phyloP scores from a whole-genome alignment of 1,140 invertebrate genomes.

The Subanguina moxae region DNA sequence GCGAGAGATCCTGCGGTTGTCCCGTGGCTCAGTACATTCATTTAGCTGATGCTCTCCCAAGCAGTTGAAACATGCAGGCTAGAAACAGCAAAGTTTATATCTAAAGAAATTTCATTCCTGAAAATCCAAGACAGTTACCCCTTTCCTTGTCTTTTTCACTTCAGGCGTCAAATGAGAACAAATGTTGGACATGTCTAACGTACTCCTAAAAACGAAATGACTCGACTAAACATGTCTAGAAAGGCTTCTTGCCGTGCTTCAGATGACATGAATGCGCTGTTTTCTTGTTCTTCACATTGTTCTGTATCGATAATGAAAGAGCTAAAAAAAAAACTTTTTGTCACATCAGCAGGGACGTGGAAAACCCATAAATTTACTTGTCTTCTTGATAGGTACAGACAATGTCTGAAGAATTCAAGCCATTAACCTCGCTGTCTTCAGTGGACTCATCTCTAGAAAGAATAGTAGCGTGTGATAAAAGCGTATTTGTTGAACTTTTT shows the following conservation, averaged over 20 bases:
- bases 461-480: too few relatives aligned
- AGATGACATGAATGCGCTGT: background rate
- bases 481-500: too few relatives aligned
- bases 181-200: slow-evolving; percentile 1
- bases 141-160: background rate
- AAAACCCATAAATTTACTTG: too few relatives aligned
- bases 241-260: background rate
- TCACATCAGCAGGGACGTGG: too few relatives aligned
- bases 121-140: background rate
- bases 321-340: background rate
- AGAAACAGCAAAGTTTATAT: background rate
- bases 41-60: slow-evolving; percentile 1
- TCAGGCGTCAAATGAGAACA: slow-evolving; percentile 3
- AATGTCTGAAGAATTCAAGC: too few relatives aligned
- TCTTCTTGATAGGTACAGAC: too few relatives aligned
- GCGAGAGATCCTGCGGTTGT: slow-evolving; percentile 1
- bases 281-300: slow-evolving; percentile 1
- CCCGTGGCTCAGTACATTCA: slow-evolving; percentile 3
- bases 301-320: background rate
- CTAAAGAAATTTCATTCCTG: background rate
- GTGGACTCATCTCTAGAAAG: too few relatives aligned
- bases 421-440: too few relatives aligned
- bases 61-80: slow-evolving; percentile 17
- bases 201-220: background rate
- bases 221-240: background rate